A percentile compares a stretch with the other conserved stretches of the same genome.
These are phyloP conservation scores for Heterocephalus glaber DNA, from an alignment of 2,113 vertebrate species.

Conservation along the genomic window DNA sequence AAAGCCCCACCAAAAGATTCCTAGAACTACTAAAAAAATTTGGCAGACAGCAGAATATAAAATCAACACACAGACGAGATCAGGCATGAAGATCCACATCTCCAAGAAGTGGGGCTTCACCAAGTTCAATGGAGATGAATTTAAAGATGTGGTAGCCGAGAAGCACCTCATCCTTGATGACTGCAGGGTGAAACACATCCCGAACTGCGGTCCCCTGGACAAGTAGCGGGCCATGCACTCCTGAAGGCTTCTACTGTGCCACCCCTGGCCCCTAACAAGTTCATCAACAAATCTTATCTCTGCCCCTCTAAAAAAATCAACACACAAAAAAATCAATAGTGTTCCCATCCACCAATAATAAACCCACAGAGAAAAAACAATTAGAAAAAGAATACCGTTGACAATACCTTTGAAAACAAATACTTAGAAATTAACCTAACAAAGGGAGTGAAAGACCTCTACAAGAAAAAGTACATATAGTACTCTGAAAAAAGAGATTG, in stretches of 20 bases:
- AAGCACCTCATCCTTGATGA: constrained; percentile 93
- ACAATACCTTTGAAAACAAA: background rate
- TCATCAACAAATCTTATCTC: constrained; percentile 85
- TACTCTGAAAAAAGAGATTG: background rate
- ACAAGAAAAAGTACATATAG: background rate
- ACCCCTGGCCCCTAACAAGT: constrained; percentile 45
- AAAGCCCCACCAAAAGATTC: background rate
- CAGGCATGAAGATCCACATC: constrained; percentile 90
- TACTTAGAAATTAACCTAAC: background rate
- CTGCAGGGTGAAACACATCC: constrained; percentile 94
- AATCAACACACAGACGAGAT: background rate
- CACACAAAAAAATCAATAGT: background rate
- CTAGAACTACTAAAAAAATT: background rate
- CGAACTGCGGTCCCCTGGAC: constrained; percentile 89
- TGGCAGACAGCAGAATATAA: background rate
- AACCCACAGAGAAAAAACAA: background rate
- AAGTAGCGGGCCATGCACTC: constrained; percentile 90
- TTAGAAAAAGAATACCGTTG: background rate
- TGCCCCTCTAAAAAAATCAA: background rate
- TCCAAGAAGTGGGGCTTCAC: constrained; percentile 97
- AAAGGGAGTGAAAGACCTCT: background rate
- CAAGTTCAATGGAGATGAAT: constrained; percentile 92
- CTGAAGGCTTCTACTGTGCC: constrained; percentile 15
- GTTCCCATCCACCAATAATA: background rate
- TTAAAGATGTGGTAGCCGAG: constrained; percentile 92